Evolutionary conservation across 2,888 invertebrate genomes (phyloP).

Genomic region (Diabrotica balteata): DNA sequence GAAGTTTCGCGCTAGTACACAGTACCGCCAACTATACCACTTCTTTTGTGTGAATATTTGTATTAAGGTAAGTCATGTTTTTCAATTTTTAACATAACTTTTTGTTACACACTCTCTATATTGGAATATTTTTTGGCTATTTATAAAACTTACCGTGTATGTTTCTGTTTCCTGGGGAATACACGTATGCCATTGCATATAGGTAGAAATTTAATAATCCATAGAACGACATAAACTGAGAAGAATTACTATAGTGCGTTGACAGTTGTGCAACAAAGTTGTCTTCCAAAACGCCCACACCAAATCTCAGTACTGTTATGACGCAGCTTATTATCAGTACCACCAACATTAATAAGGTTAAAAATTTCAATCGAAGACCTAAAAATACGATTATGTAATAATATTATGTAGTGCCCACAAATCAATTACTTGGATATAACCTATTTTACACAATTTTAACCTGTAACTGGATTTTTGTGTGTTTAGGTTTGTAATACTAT

Average conservation of each 20-base stretch:
- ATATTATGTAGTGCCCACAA: too few relatives aligned
- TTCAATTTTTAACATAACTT: too few relatives aligned
- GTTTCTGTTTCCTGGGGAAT: constrained; percentile 82
- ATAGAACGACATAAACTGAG: constrained; percentile 95
- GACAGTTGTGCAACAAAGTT: constrained; percentile 91
- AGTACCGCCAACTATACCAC: too few relatives aligned
- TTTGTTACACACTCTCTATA: too few relatives aligned
- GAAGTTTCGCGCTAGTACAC: too few relatives aligned
- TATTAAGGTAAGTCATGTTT: too few relatives aligned
- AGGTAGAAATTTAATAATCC: constrained; percentile 93
- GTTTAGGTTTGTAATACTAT: too few relatives aligned
- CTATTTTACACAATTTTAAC: too few relatives aligned
- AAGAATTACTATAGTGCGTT: constrained; percentile 88
- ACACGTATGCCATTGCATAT: constrained; percentile 93
- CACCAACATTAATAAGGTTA: constrained; percentile 84
- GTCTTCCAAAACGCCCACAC: constrained; percentile 88
- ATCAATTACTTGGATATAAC: too few relatives aligned
- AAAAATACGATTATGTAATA: constrained; percentile 49
- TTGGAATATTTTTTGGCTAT: too few relatives aligned
- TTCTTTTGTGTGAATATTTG: too few relatives aligned
- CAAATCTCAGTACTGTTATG: constrained; percentile 84
- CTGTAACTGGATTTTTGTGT: too few relatives aligned
- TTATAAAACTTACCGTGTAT: constrained; percentile 74
- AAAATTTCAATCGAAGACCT: constrained; percentile 92
- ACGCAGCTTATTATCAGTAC: constrained; percentile 77